Evolutionary conservation across 2,113 vertebrate species (phyloP), one percentile per base, ranked within the genome.

Genomic region (Capreolus pygargus): DNA sequence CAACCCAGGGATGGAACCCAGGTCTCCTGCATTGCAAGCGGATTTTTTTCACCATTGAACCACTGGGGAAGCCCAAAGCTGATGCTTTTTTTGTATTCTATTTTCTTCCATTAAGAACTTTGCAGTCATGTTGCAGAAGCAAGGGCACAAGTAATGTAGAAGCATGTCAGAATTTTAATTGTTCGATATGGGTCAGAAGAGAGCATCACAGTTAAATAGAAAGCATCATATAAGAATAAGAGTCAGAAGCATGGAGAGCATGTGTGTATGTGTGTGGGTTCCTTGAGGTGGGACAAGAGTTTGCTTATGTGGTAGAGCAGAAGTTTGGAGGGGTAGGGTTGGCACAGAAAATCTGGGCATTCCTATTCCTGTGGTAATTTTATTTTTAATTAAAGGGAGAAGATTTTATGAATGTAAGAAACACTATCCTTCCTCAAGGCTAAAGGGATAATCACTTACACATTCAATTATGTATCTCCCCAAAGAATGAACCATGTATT

Each of bases 381-480:
- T 81, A 86, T 81, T 97, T 97, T 97, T 98, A 95, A 97, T 97
- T 97, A 98, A 97, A 97, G 91, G 57, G 61, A 97, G 89, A 52
- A 47, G 45, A 94, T 94, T 97, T 95, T 97, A 83, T 96, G 92
- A 89, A 33, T 91, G 94, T 96, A 84, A 91, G 85, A 97, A 98
- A 95, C 50, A 96, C 82, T 97, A 64, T 91, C 85, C 78, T 95
- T 95, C 83, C 93, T 96, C 57, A 96, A 96, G 94, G 89, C 97
- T 86, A 93, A 94, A 61, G 28, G 47, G 55, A 93, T 97, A 97
- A 96, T 97, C 96, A 97, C 82, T 95, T 97, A 89, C 52, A 55
- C 79, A 94, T 98, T 97, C 91, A 96, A 55, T 98, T 98, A 96
- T 76, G 81, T 93, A 86, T 94, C 89, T 97, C 96, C 92, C 93